These are phyloP conservation scores for Baryphthengus martii DNA, from an alignment of 2,113 vertebrate species.

Conservation along the genomic window DNA sequence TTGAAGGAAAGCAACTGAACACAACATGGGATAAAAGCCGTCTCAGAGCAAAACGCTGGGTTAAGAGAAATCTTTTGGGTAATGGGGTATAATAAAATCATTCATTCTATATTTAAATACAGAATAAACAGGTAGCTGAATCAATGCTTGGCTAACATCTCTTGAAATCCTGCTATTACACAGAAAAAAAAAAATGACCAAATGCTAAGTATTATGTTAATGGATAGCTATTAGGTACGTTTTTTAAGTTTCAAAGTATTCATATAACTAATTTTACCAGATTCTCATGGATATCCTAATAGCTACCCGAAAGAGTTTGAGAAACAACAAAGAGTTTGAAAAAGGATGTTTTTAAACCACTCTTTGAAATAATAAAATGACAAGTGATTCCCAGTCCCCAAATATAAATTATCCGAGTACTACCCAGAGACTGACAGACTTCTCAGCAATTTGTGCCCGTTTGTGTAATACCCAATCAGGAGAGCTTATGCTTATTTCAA, in stretches of 20 bases:
- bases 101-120: not conserved
- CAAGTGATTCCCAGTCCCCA: not conserved
- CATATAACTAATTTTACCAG: not conserved
- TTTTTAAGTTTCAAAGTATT: not conserved
- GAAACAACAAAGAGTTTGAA: not conserved
- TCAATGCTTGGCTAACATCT: not conserved
- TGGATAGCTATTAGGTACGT: rapidly evolving
- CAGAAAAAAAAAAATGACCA: not conserved
- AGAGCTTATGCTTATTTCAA: not conserved
- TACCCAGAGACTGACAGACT: not conserved
- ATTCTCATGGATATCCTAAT: not conserved
- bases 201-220: not conserved
- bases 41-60: not conserved
- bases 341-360: not conserved
- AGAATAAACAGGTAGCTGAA: not conserved
- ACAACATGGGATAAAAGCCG: not conserved
- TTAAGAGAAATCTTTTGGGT: not conserved
- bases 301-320: not conserved
- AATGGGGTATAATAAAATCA: not conserved
- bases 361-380: not conserved
- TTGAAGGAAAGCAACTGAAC: not conserved
- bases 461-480: not conserved
- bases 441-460: not conserved
- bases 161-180: not conserved
- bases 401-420: not conserved